phyloP scores from a whole-genome alignment of 1,140 invertebrate species.

The Penaeus japonicus region DNA sequence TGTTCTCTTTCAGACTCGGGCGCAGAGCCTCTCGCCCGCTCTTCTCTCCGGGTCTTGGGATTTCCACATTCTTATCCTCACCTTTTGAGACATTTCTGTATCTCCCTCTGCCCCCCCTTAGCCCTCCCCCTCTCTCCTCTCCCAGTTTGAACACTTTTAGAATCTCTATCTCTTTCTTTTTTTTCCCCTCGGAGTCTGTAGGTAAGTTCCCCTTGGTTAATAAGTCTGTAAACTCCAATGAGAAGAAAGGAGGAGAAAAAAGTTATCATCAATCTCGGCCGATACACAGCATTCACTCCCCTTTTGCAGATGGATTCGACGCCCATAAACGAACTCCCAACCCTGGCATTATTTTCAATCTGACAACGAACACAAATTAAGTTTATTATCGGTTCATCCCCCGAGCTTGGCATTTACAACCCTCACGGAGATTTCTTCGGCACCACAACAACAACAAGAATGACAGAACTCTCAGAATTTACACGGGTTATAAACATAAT shows the following conservation, averaged over 20 bases:
- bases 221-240: too few species aligned
- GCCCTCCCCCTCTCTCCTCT: too few species aligned
- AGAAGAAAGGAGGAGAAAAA: background rate
- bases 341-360: slow-evolving; percentile 41
- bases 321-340: slow-evolving; percentile 28
- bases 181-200: too few species aligned
- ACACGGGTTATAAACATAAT: background rate
- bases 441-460: background rate
- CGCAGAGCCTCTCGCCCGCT: too few species aligned
- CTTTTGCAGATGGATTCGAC: slow-evolving; percentile 24
- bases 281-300: background rate
- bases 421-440: slow-evolving; percentile 1
- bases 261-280: slow-evolving; percentile 27
- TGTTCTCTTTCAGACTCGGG: too few species aligned
- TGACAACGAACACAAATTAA: slow-evolving; percentile 49
- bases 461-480: background rate
- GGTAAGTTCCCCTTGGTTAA: too few species aligned
- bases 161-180: too few species aligned
- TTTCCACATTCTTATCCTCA: too few species aligned
- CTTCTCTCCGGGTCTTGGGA: too few species aligned
- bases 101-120: too few species aligned
- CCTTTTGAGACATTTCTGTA: too few species aligned
- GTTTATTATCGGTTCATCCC: slow-evolving; percentile 45
- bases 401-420: slow-evolving; percentile 41
- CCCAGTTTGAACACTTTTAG: too few species aligned